phyloP scores from a whole-genome alignment of 1,140 invertebrate species.

The Sycophaga agraensis region DNA sequence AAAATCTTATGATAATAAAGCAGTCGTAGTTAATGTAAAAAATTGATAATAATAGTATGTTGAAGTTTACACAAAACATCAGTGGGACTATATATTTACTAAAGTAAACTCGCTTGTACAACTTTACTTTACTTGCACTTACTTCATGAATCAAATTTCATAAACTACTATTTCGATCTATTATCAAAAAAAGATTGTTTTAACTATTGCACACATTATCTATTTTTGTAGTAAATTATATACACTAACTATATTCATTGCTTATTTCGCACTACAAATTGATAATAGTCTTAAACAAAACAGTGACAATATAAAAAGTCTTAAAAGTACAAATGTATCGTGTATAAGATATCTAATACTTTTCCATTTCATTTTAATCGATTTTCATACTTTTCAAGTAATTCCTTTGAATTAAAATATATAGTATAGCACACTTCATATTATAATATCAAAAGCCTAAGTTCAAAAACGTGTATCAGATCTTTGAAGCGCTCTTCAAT shows the following conservation, averaged over 20 bases:
- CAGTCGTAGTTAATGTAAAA: not conserved
- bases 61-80: slow-evolving; percentile 3
- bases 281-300: not conserved
- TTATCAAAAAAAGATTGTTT: not conserved
- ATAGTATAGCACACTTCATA: too few relatives aligned
- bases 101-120: not conserved
- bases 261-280: not conserved
- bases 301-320: slow-evolving; percentile 14
- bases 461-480: too few relatives aligned
- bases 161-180: not conserved
- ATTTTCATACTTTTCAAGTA: too few relatives aligned
- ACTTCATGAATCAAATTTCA: not conserved
- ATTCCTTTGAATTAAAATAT: too few relatives aligned
- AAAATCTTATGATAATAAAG: not conserved
- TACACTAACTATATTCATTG: slow-evolving; percentile 1
- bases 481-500: too few relatives aligned
- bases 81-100: slow-evolving; percentile 2
- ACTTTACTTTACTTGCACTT: not conserved
- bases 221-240: slow-evolving; percentile 11
- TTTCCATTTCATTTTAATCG: not conserved
- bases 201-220: slow-evolving; percentile 1
- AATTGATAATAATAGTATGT: not conserved
- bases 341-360: slow-evolving; percentile 19
- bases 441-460: too few relatives aligned
- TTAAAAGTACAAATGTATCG: slow-evolving; percentile 20